Percentiles rank a stretch among this genome's conserved stretches.
phyloP scores from a whole-genome alignment of 1,140 invertebrate genomes.

The Aleiodes sp. region DNA sequence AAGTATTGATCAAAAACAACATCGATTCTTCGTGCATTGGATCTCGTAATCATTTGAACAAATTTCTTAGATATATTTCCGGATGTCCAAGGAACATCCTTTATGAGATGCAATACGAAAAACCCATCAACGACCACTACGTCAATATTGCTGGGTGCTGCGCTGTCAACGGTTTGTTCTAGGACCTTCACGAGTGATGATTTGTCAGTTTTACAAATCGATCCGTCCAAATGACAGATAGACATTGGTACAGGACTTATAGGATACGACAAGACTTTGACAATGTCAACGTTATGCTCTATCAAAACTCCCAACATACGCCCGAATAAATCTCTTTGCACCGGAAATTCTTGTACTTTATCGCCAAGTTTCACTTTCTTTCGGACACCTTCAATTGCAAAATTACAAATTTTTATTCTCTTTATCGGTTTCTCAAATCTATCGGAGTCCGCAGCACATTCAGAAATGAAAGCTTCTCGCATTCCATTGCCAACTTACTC shows the following conservation, averaged over 20 bases:
- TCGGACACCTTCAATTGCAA: constrained; percentile 15
- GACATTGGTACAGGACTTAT: constrained; percentile 45
- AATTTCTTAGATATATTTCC: constrained; percentile 50
- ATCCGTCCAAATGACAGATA: constrained; percentile 52
- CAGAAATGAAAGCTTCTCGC: constrained; percentile 32
- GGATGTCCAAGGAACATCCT: constrained; percentile 47
- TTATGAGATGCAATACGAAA: constrained; percentile 48
- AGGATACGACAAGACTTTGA: constrained; percentile 33
- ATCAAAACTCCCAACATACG: constrained; percentile 41
- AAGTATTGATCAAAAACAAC: constrained; percentile 40
- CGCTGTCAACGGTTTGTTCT: constrained; percentile 36
- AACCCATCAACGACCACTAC: constrained; percentile 49
- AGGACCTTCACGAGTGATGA: constrained; percentile 43
- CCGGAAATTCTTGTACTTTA: constrained; percentile 34
- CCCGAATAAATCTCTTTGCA: constrained; percentile 47
- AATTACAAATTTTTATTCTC: constrained; percentile 29
- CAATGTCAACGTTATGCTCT: constrained; percentile 38
- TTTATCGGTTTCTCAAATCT: constrained; percentile 38
- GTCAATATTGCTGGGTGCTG: not conserved
- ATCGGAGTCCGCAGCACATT: constrained; percentile 17
- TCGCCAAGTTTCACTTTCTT: constrained; percentile 28
- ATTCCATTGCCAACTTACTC: constrained; percentile 23
- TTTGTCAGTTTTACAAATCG: constrained; percentile 51
- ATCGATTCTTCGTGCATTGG: constrained; percentile 12
- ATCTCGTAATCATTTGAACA: constrained; percentile 39